These are phyloP conservation scores for Rhopalosiphum nymphaeae DNA, from an alignment of 2,888 invertebrate genomes.

Conservation along the genomic window DNA sequence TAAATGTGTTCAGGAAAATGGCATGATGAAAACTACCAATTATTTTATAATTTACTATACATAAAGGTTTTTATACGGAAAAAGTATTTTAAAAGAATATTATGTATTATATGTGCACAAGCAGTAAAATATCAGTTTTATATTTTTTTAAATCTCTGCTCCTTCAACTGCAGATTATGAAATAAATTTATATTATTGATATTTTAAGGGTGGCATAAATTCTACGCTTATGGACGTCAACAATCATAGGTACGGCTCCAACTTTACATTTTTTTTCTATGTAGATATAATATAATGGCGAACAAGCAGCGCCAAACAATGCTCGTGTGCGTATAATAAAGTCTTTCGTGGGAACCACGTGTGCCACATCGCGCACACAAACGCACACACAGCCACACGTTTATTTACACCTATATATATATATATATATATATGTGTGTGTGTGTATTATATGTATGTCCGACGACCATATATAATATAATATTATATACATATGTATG, in stretches of 20 bases:
- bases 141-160: neutral
- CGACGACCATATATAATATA: neutral
- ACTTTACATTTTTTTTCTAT: neutral
- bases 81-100: neutral
- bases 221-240: neutral
- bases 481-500: neutral
- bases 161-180: neutral
- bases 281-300: neutral
- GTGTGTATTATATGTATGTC: neutral
- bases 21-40: neutral
- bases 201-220: neutral
- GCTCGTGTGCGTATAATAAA: conserved; percentile 10
- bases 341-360: conserved; percentile 20
- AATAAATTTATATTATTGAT: neutral
- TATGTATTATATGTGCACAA: neutral
- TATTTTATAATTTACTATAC: neutral
- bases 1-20: neutral
- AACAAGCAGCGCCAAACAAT: neutral
- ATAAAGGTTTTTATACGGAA: neutral
- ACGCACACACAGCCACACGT: neutral
- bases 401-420: neutral
- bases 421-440: neutral
- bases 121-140: neutral
- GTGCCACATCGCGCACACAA: neutral
- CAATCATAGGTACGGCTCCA: neutral